A percentile compares a stretch with the other conserved stretches of the same genome.
Conservation (phyloP, 2,797 vertebrate genomes). For the Hippocampus kuda region DNA sequence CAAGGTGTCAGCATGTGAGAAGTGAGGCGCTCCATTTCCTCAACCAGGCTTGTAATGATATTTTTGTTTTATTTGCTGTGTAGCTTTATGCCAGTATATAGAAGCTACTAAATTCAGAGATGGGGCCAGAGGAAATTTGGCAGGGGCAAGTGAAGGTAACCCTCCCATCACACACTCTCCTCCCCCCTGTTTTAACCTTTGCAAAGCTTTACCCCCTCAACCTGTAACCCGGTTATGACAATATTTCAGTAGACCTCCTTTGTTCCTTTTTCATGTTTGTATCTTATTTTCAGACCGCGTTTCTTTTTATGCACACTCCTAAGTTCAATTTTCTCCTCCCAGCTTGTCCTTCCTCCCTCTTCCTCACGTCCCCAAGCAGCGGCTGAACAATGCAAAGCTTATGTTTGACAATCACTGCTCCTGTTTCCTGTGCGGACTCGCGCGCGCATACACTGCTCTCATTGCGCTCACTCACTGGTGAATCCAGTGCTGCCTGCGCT, state of each 20-base stretch:
- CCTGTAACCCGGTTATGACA: conserved; percentile 62
- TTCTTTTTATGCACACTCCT: conserved; percentile 39
- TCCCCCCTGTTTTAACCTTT: conserved; percentile 65
- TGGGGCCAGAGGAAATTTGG: conserved; percentile 87
- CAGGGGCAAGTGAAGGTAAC: conserved; percentile 92
- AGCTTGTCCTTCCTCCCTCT: conserved; percentile 24
- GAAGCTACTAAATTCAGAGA: conserved; percentile 97
- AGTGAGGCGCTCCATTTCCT: conserved; percentile 49
- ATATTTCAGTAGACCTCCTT: conserved; percentile 40
- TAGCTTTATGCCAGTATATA: conserved; percentile 99
- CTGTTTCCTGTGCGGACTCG: conserved; percentile 50
- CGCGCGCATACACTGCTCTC: conserved; percentile 31
- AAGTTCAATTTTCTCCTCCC: conserved; percentile 27
- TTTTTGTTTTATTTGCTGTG: conserved; percentile 95
- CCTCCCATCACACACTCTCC: conserved; percentile 57
- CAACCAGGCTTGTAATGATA: conserved; percentile 63
- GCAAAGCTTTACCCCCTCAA: conserved; percentile 66
- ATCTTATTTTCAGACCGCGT: conserved; percentile 49
- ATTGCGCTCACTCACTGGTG: conserved; percentile 35
- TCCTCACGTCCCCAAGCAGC: conserved; percentile 44
- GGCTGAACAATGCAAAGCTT: conserved; percentile 53
- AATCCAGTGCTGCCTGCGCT: conserved; percentile 52
- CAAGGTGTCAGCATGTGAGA: conserved; percentile 38
- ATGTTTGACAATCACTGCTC: conserved; percentile 68
- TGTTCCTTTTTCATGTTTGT: conserved; percentile 10